Percentiles rank a stretch among this genome's conserved stretches.
These are phyloP conservation scores for Lamprotornis superbus DNA, from an alignment of 2,113 vertebrate genomes.

Conservation along the genomic window DNA sequence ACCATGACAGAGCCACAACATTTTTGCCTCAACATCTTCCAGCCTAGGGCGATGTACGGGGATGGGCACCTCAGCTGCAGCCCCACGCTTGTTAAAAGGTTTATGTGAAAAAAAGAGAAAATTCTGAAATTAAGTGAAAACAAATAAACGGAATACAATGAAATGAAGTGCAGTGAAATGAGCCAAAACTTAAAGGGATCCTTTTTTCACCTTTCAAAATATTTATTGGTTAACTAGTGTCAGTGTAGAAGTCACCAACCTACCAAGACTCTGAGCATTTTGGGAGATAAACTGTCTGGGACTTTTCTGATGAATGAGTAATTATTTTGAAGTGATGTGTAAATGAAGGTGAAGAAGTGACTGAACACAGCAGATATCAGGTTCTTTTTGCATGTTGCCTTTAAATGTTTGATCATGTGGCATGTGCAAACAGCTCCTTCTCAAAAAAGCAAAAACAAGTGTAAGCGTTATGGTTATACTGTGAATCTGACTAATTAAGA, in stretches of 20 bases:
- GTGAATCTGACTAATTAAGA: neutral
- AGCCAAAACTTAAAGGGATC: neutral
- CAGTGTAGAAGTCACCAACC: neutral
- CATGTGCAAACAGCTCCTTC: neutral
- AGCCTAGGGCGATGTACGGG: neutral
- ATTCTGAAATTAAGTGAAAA: neutral
- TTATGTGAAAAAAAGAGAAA: neutral
- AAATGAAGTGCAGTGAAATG: neutral
- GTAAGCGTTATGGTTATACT: neutral
- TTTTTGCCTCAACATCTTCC: neutral
- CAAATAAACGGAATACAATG: neutral
- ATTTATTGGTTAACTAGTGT: neutral
- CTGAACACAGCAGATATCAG: neutral
- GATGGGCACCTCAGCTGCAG: neutral
- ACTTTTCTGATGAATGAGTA: neutral
- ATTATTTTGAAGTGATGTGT: neutral
- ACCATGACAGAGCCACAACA: neutral
- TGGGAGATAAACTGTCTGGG: neutral
- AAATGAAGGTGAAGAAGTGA: neutral
- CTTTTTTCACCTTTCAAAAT: neutral
- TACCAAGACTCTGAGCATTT: neutral
- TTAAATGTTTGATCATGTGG: neutral
- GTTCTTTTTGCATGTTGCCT: neutral
- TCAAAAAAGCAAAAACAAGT: neutral
- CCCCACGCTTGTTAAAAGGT: neutral